Percentiles rank a stretch among this genome's conserved stretches.
Evolutionary conservation across 2,888 invertebrate species (phyloP).

Genomic region (Cremastinae sp.): DNA sequence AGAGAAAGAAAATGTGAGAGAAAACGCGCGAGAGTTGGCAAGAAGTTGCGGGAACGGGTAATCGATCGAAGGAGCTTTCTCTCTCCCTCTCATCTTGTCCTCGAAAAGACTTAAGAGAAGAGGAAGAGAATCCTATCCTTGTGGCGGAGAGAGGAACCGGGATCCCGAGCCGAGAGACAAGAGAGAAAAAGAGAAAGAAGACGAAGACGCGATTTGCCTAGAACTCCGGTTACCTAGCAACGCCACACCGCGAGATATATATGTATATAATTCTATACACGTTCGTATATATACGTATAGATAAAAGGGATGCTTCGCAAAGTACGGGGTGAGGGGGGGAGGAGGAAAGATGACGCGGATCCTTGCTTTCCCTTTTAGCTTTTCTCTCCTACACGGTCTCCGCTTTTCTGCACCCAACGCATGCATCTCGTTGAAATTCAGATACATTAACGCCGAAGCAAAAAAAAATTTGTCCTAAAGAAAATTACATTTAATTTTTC

Average conservation of each 20-base stretch:
- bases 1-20: no score
- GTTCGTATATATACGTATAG: constrained; percentile 1
- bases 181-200: constrained; percentile 20
- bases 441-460: no score
- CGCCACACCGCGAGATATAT: constrained; percentile 46
- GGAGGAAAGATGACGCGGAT: constrained; percentile 22
- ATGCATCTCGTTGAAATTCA: constrained; percentile 3
- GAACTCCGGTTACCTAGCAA: constrained; percentile 62
- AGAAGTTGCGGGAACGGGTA: constrained; percentile 42
- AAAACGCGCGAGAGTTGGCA: constrained; percentile 3
- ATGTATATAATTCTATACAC: constrained; percentile 5
- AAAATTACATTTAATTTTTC: no score
- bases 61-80: constrained; percentile 55
- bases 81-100: constrained; percentile 21
- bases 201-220: constrained; percentile 59
- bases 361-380: constrained; percentile 51
- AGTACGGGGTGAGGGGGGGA: constrained; percentile 10
- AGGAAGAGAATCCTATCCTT: constrained; percentile 46
- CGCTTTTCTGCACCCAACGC: constrained; percentile 12
- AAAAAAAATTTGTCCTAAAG: no score
- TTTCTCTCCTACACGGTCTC: constrained; percentile 1
- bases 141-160: constrained; percentile 33
- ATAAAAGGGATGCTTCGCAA: not conserved
- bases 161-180: constrained; percentile 15
- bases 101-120: constrained; percentile 52